Evolutionary conservation across 2,113 vertebrate genomes (phyloP).

Genomic region (mouse (Mus musculus)): DNA sequence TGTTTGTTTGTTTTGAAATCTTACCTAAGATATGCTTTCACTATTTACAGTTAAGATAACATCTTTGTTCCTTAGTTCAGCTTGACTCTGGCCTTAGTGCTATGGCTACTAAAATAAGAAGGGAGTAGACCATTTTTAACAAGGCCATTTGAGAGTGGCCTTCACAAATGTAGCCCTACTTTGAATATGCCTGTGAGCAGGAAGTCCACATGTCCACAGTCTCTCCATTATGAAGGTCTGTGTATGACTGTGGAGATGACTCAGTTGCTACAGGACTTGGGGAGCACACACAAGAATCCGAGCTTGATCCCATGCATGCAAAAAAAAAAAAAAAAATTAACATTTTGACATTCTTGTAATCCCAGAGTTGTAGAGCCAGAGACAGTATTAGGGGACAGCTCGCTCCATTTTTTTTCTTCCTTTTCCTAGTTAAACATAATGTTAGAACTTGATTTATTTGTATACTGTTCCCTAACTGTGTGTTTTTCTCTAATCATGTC

Average conservation of each 20-base stretch:
- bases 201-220: rapidly evolving
- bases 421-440: neutral
- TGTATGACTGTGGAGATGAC: neutral
- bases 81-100: neutral
- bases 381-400: neutral
- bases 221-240: neutral
- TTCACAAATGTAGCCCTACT: neutral
- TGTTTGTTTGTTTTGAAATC: neutral
- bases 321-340: neutral
- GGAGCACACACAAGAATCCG: neutral
- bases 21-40: neutral
- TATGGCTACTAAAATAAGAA: neutral
- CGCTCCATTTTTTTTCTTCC: neutral
- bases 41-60: neutral
- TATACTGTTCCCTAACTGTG: neutral
- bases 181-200: neutral
- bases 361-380: neutral
- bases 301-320: neutral
- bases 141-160: neutral
- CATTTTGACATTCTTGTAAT: neutral
- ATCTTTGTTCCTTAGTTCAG: neutral
- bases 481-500: neutral
- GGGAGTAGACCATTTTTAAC: neutral
- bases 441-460: neutral
- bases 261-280: neutral